Base-by-base conservation (phyloP, 2,888 invertebrate genomes). In the Micropterix aruncella region DNA sequence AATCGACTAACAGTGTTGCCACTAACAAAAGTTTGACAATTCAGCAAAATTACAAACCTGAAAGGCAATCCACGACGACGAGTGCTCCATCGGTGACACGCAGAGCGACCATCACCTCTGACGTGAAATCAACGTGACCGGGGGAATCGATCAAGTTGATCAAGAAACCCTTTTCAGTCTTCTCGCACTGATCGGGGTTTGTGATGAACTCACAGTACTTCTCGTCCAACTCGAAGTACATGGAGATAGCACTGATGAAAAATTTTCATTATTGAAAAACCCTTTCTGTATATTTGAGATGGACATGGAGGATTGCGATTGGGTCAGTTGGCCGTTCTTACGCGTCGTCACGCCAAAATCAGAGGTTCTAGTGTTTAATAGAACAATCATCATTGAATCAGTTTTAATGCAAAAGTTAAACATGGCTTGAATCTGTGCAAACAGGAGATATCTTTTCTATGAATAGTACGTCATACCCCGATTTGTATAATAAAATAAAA, bases 131-230 rank as follows among this genome's bases (percentile, higher is more conserved):
- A 60, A 99, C 99, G 86, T 99, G 99, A 53, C 99, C 99, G 54
- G 99, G 99, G 15, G 99, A 99, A 72, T 99, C 99, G 57, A 99
- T 99, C 70, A 99, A 74, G 70, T 99, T 99, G 75, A 99, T 99
- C 70, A 99, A 86, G 80, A 99, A 99, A 72, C 95, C 96, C 67
- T 84, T 88, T 55, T 83, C 83, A 19, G 74, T 81, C 73, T 87
- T 89, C 60, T 95, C 93, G 60, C 90, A 80, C 68, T 94, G 93
- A 67, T 91, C 90, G 38, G 79, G 75, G 59, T 83, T 84, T 55
- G 83, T 91, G 63, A 99, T 94, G 77, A 95, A 94, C 14, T 83
- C 78, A 62, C 91, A 73, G 75, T 99, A 97, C 66, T 92, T 92
- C 56, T 91, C 88, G 44, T 87, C 84, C 47, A 99, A 80, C 66